Base-by-base conservation (phyloP, 2,888 invertebrate species). In the Ennomos fuscantarius region DNA sequence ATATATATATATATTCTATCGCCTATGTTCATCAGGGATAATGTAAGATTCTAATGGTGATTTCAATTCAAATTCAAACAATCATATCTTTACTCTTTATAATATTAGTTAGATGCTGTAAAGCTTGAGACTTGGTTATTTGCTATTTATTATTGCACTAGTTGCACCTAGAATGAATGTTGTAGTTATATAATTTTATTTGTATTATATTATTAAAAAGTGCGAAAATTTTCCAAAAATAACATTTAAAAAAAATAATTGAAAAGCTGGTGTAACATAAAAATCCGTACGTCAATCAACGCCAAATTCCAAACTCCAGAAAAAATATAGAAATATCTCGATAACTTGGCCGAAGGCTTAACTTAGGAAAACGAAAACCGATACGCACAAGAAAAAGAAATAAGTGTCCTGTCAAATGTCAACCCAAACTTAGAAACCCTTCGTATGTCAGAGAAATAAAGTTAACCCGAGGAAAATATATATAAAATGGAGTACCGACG, bases 331-430 rank as follows among this genome's bases (percentile, higher is more conserved):
- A 24, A 2, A 46, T 24, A 53, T 47, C 41, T 53, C 11, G 37
- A 12, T 10, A 49, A 35, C 36, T 46, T 49, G 40, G 47, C 24
- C 46, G 39, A 47, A 60, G 55, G 47, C 41, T 60, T 56, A 51
- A 34, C 52, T 56, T 40, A 13, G 46, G 37, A 55, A 50, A 56
- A 43, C 55, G n/a, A 59, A 60, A 60, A 53, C 60, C 55, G 56
- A 60, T 47, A 67, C 44, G 59, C 55, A 49, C 63, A 61, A 65
- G 63, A 63, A 65, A 69, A 55, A 50, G 60, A 74, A 76, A 72
- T 70, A 72, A 70, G 66, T 70, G 68, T 66, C 60, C 62, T 72
- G 72, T 78, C 72, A 78, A 74, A 74, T 72, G 78, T 75, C 78
- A 76, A 66, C 59, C 51, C 62, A 42, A 70, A 72, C 71, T 67